Evolutionary conservation across 1,140 invertebrate species (phyloP).

Genomic region (Choristoneura fumiferana): DNA sequence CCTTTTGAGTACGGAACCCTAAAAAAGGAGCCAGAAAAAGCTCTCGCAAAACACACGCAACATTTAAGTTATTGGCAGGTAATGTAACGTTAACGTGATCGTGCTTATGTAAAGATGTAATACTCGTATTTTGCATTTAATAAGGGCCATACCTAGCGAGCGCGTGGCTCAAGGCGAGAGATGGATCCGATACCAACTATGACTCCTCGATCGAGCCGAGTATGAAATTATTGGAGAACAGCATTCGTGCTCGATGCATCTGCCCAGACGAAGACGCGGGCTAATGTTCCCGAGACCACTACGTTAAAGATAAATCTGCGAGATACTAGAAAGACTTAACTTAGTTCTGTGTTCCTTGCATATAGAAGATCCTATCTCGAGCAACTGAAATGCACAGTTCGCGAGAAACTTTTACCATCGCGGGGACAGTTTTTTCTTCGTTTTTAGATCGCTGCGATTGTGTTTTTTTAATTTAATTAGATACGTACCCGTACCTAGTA

Average conservation of each 20-base stretch:
- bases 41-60: slow-evolving; percentile 4
- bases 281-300: slow-evolving; percentile 59
- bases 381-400: slow-evolving; percentile 18
- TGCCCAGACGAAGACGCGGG: slow-evolving; percentile 37
- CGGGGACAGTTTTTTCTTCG: slow-evolving; percentile 9
- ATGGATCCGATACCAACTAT: slow-evolving; percentile 49
- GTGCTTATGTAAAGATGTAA: slow-evolving; percentile 61
- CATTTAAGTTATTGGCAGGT: slow-evolving; percentile 49
- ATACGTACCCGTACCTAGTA: background rate
- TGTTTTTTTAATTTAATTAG: slow-evolving; percentile 13
- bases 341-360: slow-evolving; percentile 39
- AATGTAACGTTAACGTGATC: slow-evolving; percentile 67
- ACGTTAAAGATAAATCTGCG: slow-evolving; percentile 66
- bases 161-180: slow-evolving; percentile 63
- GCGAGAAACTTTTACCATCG: slow-evolving; percentile 16
- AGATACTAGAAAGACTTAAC: slow-evolving; percentile 50
- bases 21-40: no score
- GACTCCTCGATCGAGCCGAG: slow-evolving; percentile 48
- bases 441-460: slow-evolving; percentile 9
- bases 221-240: slow-evolving; percentile 73
- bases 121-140: slow-evolving; percentile 68
- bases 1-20: no score
- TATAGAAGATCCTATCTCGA: slow-evolving; percentile 28
- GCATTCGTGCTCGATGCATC: slow-evolving; percentile 69
- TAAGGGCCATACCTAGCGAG: slow-evolving; percentile 55